Base-by-base conservation (phyloP, 2,888 invertebrate species). In the Drosophila stalkeri region DNA sequence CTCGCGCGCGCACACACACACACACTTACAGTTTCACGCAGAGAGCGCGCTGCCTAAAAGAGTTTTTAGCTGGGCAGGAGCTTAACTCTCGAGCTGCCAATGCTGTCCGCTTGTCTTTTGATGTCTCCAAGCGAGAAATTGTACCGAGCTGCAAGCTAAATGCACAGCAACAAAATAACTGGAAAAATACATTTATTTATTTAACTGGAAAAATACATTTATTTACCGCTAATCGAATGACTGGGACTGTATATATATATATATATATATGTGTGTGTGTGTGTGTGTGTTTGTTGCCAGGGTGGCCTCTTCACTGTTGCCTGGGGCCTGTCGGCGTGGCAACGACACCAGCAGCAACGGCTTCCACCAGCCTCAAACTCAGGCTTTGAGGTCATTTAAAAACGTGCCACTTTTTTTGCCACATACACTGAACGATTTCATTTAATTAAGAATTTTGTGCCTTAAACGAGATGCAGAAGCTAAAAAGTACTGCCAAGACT, bases 51-150 rank as follows among this genome's bases (percentile, higher is more conserved):
- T 18, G 23, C 33, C 31, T 31, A 56, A 62, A 66, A 75, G 76
- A 75, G 77, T 64, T 74, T 61, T 12, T 3, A 12, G 52, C 62
- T 43, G 49, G 41, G 39, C 68, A 79, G 80, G 75, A 75, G 63
- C 54, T 43, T 56, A 67, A 39, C 49, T 68, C 12, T 6, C n/a
- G 18, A 37, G 33, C 41, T 39, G 18, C 12, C 52, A 27, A 23
- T 16, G 60, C 46, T 46, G 46, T 27, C 49, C 70, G 69, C 54
- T 63, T 69, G 70, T 43, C 79, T 69, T 84, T 72, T 72, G 70
- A 83, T 81, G 88, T 74, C 73, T 62, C 81, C 78, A 69, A 81
- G 74, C 74, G 74, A 63, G 60, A 68, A 84, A 89, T 81, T 84
- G 49, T 75, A 81, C 74, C 89, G 78, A 63, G 64, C 59, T 63